Evolutionary conservation across 2,888 invertebrate genomes (phyloP).

Genomic region (Clostera curtula): DNA sequence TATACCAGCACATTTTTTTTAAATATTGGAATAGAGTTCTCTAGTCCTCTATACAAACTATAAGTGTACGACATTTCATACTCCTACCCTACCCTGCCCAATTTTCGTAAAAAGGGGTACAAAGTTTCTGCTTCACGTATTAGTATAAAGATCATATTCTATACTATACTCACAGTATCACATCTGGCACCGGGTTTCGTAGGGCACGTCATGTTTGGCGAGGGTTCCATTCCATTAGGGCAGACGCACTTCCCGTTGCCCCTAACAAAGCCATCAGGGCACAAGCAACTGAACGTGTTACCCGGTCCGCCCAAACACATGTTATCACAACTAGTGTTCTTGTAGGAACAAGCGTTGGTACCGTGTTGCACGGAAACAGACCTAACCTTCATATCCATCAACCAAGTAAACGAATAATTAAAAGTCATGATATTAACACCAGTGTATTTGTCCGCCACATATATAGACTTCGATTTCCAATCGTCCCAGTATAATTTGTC

Average conservation of each 20-base stretch:
- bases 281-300: conserved; percentile 80
- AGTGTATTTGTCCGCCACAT: conserved; percentile 85
- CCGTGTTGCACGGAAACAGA: conserved; percentile 85
- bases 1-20: no score
- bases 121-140: no score
- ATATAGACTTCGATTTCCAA: conserved; percentile 87
- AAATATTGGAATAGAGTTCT: no score
- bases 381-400: conserved; percentile 89
- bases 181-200: conserved; percentile 71
- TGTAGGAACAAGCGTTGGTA: conserved; percentile 79
- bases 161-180: conserved; percentile 68
- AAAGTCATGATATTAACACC: conserved; percentile 77
- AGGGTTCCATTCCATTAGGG: conserved; percentile 78
- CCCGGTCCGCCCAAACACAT: conserved; percentile 86
- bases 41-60: no score
- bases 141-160: no score
- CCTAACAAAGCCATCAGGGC: conserved; percentile 83
- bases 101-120: no score
- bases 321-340: conserved; percentile 78
- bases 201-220: conserved; percentile 81
- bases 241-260: conserved; percentile 81
- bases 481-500: conserved; percentile 93
- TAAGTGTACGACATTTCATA: no score
- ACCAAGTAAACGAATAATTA: conserved; percentile 77
- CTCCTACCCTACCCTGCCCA: no score